Evolutionary conservation across 2,113 vertebrate genomes (phyloP), one percentile per base, ranked within the genome.

Genomic region (Trichechus manatus): DNA sequence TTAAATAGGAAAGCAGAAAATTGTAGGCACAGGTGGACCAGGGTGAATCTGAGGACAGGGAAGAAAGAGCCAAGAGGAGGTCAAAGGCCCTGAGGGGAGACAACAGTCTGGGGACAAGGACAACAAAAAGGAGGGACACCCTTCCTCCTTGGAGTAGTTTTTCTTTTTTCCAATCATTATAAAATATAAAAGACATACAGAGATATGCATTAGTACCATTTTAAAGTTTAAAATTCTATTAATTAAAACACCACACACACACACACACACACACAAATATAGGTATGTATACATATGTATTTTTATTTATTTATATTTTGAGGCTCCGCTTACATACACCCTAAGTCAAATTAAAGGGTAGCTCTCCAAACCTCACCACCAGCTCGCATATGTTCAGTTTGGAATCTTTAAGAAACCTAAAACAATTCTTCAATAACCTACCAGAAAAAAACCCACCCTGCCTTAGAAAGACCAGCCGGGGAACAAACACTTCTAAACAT

Each of bases 261-360:
- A 33, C 47, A 7, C 47, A 20, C 23, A 64, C 8, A 11, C 14
- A 82, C 9, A 59, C 19, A 77, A 0, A 87, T 44, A 81, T 10
- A 82, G 31, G 11, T 17, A 53, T 47, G 14, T 64, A 47, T 1
- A n/a, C 2, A 6, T 15, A 33, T 23, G 7, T 2, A 36, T 31
- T 81, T 83, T 59, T 81, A 85, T 56, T 63, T 86, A 66, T 93
- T 95, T 93, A 93, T 91, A 97, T 96, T 91, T 89, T 47, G 96
- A 89, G 96, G 87, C 93, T 98, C 93, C 97, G 66, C 91, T 93
- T 98, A 85, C 93, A 98, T 97, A 97, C 77, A 82, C 91, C 93
- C 74, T 74, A 87, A 47, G 44, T 56, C 79, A 92, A 93, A 94
- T 95, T 33, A 68, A 79, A 97, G 83, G 92, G 93, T 74, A 96